Percentiles rank a stretch among this genome's conserved stretches.
phyloP scores from a whole-genome alignment of 2,113 vertebrate genomes.

The Melanostigma gelatinosum region DNA sequence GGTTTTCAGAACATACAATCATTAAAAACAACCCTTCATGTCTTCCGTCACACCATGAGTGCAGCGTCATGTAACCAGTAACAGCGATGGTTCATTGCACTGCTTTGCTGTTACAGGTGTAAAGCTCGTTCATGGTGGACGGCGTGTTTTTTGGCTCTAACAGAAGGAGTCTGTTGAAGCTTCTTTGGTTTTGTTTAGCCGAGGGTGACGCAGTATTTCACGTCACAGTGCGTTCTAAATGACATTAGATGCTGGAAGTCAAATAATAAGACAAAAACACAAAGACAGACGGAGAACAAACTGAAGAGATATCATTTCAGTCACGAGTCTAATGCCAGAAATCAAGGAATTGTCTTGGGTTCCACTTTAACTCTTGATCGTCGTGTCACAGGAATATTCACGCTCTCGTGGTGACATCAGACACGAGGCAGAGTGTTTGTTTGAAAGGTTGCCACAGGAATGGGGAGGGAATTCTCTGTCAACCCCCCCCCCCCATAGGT shows the following conservation, averaged over 20 bases:
- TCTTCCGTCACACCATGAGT: not conserved
- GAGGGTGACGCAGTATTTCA: constrained; percentile 8
- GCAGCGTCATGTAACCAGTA: not conserved
- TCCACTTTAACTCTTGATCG: too few relatives aligned
- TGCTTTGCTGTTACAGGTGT: not conserved
- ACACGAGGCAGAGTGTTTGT: constrained; percentile 39
- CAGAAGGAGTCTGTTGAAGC: constrained; percentile 1
- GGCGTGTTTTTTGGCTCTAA: constrained; percentile 12
- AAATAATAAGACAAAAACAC: too few relatives aligned
- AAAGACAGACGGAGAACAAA: too few relatives aligned
- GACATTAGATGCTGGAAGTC: too few relatives aligned
- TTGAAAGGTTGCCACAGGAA: constrained; percentile 52
- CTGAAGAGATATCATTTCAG: too few relatives aligned
- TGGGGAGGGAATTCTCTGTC: constrained; percentile 37
- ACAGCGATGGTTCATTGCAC: not conserved
- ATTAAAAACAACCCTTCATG: not conserved
- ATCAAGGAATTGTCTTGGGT: too few relatives aligned
- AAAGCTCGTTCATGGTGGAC: not conserved
- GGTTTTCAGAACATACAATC: not conserved
- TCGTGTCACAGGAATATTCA: too few relatives aligned
- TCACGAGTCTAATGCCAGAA: too few relatives aligned
- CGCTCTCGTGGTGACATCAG: constrained; percentile 11
- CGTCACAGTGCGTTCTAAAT: not conserved
- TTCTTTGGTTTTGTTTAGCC: not conserved
- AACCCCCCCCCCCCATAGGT: constrained; percentile 8